Conservation (phyloP, 35 echinoderm and acorn worm genomes). For the Apostichopus japonicus region DNA sequence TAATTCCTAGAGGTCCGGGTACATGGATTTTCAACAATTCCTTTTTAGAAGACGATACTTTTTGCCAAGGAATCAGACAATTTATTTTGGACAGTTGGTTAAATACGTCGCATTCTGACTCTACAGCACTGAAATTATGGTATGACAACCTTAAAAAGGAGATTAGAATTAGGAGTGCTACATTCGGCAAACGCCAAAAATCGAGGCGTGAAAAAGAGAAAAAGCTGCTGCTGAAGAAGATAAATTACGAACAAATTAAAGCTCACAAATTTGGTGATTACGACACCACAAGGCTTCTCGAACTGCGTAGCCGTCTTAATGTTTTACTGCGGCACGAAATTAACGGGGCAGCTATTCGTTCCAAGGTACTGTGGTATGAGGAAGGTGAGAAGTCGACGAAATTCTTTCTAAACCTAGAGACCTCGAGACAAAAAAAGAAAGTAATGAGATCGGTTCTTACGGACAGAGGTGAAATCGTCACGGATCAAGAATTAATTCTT, state of each 20-base stretch:
- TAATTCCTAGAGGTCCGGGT: constrained; percentile 16
- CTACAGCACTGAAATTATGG: background rate
- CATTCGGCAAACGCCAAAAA: constrained; percentile 4
- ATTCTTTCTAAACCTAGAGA: background rate
- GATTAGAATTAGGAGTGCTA: background rate
- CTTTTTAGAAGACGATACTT: constrained; percentile 7
- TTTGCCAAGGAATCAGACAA: background rate
- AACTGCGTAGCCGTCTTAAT: background rate
- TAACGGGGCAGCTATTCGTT: constrained; percentile 2
- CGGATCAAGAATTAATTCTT: constrained; percentile 6
- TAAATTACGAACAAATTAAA: constrained; percentile 11
- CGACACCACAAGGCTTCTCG: background rate
- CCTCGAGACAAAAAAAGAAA: constrained; percentile 24
- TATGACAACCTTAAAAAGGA: background rate
- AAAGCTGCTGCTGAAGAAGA: background rate
- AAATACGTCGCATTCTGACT: background rate
- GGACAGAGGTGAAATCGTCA: background rate
- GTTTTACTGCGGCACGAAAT: background rate
- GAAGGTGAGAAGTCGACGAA: background rate
- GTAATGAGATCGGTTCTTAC: background rate
- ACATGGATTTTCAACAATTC: constrained; percentile 27
- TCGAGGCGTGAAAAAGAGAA: background rate
- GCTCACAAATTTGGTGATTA: background rate
- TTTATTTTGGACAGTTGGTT: background rate
- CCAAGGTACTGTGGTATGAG: background rate